Evolutionary conservation across 2,888 invertebrate genomes (phyloP).

Genomic region (Toxonevra muliebris): DNA sequence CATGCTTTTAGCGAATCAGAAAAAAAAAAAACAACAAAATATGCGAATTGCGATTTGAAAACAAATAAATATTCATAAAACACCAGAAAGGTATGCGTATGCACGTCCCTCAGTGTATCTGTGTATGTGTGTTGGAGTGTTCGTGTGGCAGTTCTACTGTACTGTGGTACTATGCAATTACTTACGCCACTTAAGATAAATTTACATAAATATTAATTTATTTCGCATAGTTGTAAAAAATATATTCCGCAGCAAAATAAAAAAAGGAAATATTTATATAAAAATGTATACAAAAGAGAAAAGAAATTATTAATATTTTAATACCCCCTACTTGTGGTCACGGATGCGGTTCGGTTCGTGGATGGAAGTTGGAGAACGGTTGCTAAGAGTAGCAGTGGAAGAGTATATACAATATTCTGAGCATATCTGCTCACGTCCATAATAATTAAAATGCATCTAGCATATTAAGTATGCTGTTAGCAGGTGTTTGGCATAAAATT

Average conservation of each 20-base stretch:
- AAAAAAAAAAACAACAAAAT: no score
- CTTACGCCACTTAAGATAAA: conserved; percentile 7
- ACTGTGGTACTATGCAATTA: conserved; percentile 16
- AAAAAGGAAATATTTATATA: neutral
- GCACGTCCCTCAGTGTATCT: no score
- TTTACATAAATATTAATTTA: conserved; percentile 24
- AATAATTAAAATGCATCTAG: conserved; percentile 25
- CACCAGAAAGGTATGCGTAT: no score
- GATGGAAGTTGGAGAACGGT: neutral
- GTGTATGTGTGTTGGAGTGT: no score
- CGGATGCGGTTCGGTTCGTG: neutral
- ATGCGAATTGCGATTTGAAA: conserved; percentile 1
- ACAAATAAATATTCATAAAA: conserved; percentile 18
- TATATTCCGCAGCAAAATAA: neutral
- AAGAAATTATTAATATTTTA: conserved; percentile 16
- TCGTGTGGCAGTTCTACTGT: neutral
- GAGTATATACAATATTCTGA: no score
- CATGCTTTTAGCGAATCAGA: no score
- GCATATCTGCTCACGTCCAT: conserved; percentile 8
- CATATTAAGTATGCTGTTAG: neutral
- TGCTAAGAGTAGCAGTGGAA: neutral
- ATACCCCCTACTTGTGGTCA: conserved; percentile 14
- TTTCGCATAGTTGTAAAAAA: no score
- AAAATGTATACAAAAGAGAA: conserved; percentile 1
- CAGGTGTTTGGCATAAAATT: no score